These are phyloP conservation scores for Sisyra terminalis DNA, from an alignment of 2,888 invertebrate species.

Conservation along the genomic window DNA sequence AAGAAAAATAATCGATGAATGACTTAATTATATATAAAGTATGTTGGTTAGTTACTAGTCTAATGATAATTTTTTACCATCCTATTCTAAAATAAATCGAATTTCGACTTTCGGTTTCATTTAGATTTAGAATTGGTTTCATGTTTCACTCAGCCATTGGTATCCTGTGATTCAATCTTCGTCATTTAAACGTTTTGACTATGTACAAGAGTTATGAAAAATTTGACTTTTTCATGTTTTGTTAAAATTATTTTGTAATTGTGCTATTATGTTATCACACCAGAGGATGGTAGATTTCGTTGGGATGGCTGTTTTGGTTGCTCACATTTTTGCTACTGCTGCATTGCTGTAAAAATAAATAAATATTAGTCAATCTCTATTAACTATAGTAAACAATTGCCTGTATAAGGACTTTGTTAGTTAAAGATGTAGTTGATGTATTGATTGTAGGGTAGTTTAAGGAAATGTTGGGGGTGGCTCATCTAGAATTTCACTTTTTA, in stretches of 20 bases:
- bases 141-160: not conserved
- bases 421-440: too few relatives aligned
- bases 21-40: too few relatives aligned
- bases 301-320: slow-evolving; percentile 68
- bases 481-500: too few relatives aligned
- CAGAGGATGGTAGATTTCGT: slow-evolving; percentile 51
- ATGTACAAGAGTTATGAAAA: not conserved
- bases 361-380: slow-evolving; percentile 9
- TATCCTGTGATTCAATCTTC: not conserved
- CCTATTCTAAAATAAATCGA: too few relatives aligned
- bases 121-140: not conserved
- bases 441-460: too few relatives aligned
- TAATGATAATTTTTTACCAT: too few relatives aligned
- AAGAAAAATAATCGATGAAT: too few relatives aligned
- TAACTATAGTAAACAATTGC: too few relatives aligned
- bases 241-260: too few relatives aligned
- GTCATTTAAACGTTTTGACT: not conserved
- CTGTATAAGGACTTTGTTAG: too few relatives aligned
- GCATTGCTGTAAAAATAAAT: slow-evolving; percentile 53
- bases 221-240: not conserved
- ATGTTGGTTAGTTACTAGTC: too few relatives aligned
- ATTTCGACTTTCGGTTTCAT: not conserved
- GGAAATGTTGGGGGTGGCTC: too few relatives aligned
- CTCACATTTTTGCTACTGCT: slow-evolving; percentile 59
- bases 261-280: slow-evolving; percentile 44